Base-by-base conservation (phyloP, 1,140 invertebrate species). In the Portunus trituberculatus region DNA sequence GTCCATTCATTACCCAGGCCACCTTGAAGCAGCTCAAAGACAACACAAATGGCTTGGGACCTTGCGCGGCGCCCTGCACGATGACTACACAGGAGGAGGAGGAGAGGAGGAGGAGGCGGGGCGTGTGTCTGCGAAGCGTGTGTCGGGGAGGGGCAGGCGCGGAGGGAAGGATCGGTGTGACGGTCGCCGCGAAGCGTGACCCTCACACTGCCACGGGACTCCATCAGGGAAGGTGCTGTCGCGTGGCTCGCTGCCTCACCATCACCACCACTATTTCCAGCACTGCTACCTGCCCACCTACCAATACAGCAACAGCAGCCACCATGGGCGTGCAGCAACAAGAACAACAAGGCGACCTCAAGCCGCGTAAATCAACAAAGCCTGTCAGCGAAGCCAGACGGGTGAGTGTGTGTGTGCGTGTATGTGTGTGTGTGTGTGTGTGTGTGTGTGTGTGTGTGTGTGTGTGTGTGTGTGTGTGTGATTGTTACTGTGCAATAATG, bases 301-400 rank as follows among this genome's bases (percentile, higher is more conserved):
- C 2, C 7, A 0, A 32, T 25, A 20, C 29, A 12, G 32, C 29
- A 1, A 1, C 1, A n/a, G 28, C 29, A 59, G 46, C 48, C 83
- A 59, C 4, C 4, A 93, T 93, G 92, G 92, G 92, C 46, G 92
- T 93, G 6, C 92, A 93, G 16, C 92, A 93, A 46, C 83, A 88
- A 32, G 20, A n/a, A n/a, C 25, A 59, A 10, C 12, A 59, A 59
- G 52, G 52, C 52, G 52, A 12, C 25, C 67, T 76, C 20, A 76
- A 76, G 67, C 83, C 82, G 0, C 20, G 45, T 45, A 39, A 29
- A 14, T 28, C 31, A 25, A 7, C 46, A n/a, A 93, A 93, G 92
- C 92, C 92, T 59, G 92, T 93, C 83, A 93, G 92, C 29, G 92
- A 93, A n/a, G 92, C 92, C 29, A 31, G 92, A n/a, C 39, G 92